These are phyloP conservation scores for Drosophila mettleri DNA, from an alignment of 2,888 invertebrate species.

Conservation along the genomic window DNA sequence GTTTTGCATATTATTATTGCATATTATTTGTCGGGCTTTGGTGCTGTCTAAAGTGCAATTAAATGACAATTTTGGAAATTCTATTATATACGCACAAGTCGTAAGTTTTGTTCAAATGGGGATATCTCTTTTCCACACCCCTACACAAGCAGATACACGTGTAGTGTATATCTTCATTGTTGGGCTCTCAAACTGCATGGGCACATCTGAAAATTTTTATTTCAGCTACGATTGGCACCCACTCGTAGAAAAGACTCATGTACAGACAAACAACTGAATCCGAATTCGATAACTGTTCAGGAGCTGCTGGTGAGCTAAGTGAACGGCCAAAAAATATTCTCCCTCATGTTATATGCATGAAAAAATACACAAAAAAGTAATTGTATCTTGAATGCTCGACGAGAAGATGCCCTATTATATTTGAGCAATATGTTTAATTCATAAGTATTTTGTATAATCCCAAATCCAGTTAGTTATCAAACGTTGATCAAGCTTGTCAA, in stretches of 20 bases:
- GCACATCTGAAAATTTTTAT: slow-evolving; percentile 65
- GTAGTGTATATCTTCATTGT: slow-evolving; percentile 36
- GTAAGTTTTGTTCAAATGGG: slow-evolving; percentile 68
- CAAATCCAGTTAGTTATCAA: background rate
- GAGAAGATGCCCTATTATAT: background rate
- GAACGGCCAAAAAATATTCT: slow-evolving; percentile 47
- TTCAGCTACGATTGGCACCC: slow-evolving; percentile 67
- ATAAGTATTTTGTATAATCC: too few relatives aligned
- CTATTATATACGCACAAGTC: slow-evolving; percentile 75
- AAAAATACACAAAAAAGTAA: slow-evolving; percentile 2
- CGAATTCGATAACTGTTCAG: slow-evolving; percentile 28
- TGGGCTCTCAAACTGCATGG: slow-evolving; percentile 46
- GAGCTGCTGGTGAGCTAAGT: slow-evolving; percentile 24
- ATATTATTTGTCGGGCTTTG: slow-evolving; percentile 57
- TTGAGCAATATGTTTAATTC: background rate
- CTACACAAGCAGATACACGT: slow-evolving; percentile 12
- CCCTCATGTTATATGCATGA: slow-evolving; percentile 1
- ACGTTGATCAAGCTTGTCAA: background rate
- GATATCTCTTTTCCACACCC: slow-evolving; percentile 58
- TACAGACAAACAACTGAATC: slow-evolving; percentile 34
- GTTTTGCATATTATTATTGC: slow-evolving; percentile 74
- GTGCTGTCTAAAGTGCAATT: slow-evolving; percentile 65
- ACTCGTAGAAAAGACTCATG: slow-evolving; percentile 15
- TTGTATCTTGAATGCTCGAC: background rate
- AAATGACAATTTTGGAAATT: slow-evolving; percentile 77